Percentiles rank a stretch among this genome's conserved stretches.
phyloP scores from a whole-genome alignment of 2,113 vertebrate species.

The Rhinichthys klamathensis region DNA sequence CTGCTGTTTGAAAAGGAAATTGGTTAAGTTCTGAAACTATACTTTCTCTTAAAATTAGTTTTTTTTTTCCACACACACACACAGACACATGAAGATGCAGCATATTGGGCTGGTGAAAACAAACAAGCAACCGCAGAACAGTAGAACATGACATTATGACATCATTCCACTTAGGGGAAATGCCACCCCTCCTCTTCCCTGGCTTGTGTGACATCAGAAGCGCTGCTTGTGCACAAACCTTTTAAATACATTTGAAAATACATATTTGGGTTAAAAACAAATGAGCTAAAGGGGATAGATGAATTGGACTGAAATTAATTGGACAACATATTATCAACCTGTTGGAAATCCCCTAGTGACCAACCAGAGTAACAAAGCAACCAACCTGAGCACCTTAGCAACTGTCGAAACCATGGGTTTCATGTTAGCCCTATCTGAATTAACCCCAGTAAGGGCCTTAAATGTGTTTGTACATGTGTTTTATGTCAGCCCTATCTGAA shows the following conservation, averaged over 20 bases:
- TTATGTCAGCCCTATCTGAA: too few relatives aligned
- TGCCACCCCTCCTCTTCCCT: neutral
- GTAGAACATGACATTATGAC: neutral
- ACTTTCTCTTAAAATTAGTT: constrained; percentile 4
- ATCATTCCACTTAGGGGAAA: constrained; percentile 36
- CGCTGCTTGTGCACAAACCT: neutral
- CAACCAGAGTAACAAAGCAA: neutral
- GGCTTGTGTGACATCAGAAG: constrained; percentile 7
- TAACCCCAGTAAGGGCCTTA: too few relatives aligned
- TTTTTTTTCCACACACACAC: neutral
- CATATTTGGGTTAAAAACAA: neutral
- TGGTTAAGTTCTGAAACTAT: constrained; percentile 22
- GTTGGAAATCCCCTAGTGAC: neutral
- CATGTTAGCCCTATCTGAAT: too few relatives aligned
- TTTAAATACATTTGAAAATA: neutral
- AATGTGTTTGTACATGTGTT: too few relatives aligned
- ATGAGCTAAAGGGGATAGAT: neutral
- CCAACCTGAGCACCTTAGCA: neutral
- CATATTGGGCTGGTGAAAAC: neutral
- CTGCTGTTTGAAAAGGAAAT: constrained; percentile 22
- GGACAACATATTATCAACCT: neutral
- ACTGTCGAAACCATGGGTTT: too few relatives aligned
- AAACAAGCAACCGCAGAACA: constrained; percentile 14
- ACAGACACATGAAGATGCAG: neutral
- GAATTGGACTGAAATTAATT: neutral